Base-by-base conservation (phyloP, 2,888 invertebrate genomes). In the Lasioglossum leucozonium region DNA sequence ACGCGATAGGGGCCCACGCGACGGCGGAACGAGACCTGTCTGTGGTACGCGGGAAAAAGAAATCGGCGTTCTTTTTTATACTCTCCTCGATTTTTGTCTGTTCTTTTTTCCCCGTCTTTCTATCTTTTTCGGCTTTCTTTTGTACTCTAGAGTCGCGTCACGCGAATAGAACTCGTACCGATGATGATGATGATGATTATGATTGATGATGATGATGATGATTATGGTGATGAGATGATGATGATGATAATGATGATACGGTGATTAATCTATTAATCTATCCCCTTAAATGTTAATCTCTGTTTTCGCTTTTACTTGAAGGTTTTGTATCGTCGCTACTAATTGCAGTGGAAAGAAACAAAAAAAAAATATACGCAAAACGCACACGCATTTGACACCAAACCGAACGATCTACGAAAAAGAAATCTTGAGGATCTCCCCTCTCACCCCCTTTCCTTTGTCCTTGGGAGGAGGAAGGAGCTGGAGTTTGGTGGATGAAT, bases 201-300 rank as follows among this genome's bases (percentile, higher is more conserved):
- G 44, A 44, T 44, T 47, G 26, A 58, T 58, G 10, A 58, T n/a
- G 58, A 55, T n/a, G 55, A 55, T 55, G 22, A n/a, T 51, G 22
- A 8, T 55, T 3, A 26, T 30, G 13, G 26, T 26, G 85, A 84
- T 93, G 93, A 92, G 30, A 30, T 30, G 62, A 30, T 30, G 30
- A 62, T n/a, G 18, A 62, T 18, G 62, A 62, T 62, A 1, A 30
- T 62, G 67, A 67, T 67, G 22, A 67, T 67, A 62, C 30, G 62
- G 67, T 92, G 87, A 93, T 93, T 93, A 94, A 94, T 94, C 92
- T 93, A 94, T 94, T 94, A 94, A 94, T 67, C 93, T 90, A 91
- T 90, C 88, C 62, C 62, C 90, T 92, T 89, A 92, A 89, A 89
- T 90, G 91, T 90, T 91, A 89, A 88, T 88, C 84, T 89, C 90